Evolutionary conservation across 2,113 vertebrate genomes (phyloP).

Genomic region (Boulengeromyrus knoepffleri): DNA sequence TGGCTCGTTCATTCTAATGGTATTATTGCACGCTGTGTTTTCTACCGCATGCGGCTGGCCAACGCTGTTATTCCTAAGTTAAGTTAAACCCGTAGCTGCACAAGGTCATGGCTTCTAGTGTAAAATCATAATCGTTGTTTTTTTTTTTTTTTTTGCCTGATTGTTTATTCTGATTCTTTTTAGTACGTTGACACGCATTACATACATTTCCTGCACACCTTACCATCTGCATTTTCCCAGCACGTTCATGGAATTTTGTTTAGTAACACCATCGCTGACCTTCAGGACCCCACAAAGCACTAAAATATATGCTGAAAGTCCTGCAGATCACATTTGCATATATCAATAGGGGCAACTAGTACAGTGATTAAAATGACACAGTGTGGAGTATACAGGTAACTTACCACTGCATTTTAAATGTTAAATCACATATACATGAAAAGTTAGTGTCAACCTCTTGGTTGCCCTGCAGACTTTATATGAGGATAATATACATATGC

Average conservation of each 20-base stretch:
- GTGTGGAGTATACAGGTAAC: neutral
- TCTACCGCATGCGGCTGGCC: neutral
- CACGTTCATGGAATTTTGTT: neutral
- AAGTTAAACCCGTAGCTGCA: neutral
- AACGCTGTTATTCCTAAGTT: neutral
- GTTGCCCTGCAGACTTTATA: neutral
- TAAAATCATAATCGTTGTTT: neutral
- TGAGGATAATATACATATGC: neutral
- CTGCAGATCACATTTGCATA: neutral
- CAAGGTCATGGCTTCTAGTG: conserved; percentile 1
- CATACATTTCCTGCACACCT: neutral
- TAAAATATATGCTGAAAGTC: neutral
- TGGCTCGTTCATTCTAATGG: neutral
- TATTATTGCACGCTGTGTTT: neutral
- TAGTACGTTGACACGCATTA: neutral
- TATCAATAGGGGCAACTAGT: neutral
- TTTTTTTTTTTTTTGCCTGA: neutral
- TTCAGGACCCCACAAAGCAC: neutral
- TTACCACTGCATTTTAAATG: neutral
- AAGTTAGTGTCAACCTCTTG: neutral
- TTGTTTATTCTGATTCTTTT: neutral
- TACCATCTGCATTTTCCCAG: neutral
- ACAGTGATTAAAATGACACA: neutral
- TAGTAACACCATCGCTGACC: neutral
- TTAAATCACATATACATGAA: neutral